These are phyloP conservation scores for Spisula subtruncata DNA, from an alignment of 2,888 invertebrate genomes.

Conservation along the genomic window DNA sequence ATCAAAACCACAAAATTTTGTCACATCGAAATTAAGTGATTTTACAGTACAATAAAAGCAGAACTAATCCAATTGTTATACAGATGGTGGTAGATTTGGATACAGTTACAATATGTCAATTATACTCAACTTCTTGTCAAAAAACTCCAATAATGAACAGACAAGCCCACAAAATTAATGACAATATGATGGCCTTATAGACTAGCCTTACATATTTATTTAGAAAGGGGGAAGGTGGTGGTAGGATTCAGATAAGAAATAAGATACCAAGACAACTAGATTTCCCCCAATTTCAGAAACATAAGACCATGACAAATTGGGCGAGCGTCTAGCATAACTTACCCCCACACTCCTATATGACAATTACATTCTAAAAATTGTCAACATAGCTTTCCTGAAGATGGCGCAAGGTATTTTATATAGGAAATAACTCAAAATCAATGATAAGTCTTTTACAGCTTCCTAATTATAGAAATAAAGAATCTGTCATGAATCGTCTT, in stretches of 20 bases:
- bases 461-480: too few species aligned
- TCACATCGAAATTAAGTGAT: too few species aligned
- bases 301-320: too few species aligned
- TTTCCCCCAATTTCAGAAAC: too few species aligned
- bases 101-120: conserved; percentile 58
- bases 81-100: conserved; percentile 44
- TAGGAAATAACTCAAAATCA: too few species aligned
- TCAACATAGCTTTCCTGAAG: background rate
- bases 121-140: conserved; percentile 29
- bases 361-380: background rate
- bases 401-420: background rate
- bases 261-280: background rate
- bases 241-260: background rate
- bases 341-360: background rate
- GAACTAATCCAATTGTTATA: conserved; percentile 45
- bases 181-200: conserved; percentile 24
- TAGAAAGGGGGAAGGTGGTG: background rate
- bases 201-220: conserved; percentile 24
- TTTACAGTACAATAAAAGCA: background rate
- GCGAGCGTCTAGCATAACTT: background rate
- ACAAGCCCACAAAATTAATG: conserved; percentile 39
- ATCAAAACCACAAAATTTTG: too few species aligned
- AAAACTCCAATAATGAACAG: conserved; percentile 41
- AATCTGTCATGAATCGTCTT: too few species aligned
- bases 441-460: too few species aligned